Percentiles rank a stretch among this genome's conserved stretches.
Conservation (phyloP, 2,113 vertebrate genomes). For the Herpetotheres cachinnans region DNA sequence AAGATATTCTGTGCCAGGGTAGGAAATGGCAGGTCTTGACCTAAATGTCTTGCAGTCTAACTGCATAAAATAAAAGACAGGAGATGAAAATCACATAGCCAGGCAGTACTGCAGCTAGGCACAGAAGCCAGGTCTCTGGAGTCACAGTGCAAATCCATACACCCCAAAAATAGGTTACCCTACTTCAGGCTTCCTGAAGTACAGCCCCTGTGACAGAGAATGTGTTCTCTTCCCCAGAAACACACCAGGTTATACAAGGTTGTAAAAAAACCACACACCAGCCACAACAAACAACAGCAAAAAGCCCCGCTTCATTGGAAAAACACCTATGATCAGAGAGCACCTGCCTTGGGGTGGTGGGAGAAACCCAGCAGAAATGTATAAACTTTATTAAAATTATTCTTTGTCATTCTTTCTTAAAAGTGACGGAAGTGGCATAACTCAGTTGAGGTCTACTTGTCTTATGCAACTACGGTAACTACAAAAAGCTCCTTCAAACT, state of each 20-base stretch:
- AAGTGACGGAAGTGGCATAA: background rate
- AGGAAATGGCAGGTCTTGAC: background rate
- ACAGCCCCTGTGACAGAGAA: background rate
- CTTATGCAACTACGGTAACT: background rate
- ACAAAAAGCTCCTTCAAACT: background rate
- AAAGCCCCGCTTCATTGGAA: background rate
- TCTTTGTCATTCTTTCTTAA: background rate
- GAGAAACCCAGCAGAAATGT: background rate
- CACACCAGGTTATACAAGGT: background rate
- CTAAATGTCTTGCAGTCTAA: background rate
- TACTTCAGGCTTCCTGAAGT: background rate
- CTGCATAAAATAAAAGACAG: background rate
- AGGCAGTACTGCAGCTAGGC: background rate
- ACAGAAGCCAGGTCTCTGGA: background rate
- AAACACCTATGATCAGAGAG: background rate
- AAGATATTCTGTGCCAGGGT: background rate
- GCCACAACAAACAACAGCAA: background rate
- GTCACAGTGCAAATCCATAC: background rate
- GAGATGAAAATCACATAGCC: background rate
- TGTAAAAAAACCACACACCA: background rate
- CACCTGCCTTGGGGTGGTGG: background rate
- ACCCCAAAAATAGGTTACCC: background rate
- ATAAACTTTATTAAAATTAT: background rate
- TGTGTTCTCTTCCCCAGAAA: background rate
- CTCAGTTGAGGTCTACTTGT: background rate